phyloP scores from a whole-genome alignment of 2,797 vertebrate genomes.

The Danio choprae region DNA sequence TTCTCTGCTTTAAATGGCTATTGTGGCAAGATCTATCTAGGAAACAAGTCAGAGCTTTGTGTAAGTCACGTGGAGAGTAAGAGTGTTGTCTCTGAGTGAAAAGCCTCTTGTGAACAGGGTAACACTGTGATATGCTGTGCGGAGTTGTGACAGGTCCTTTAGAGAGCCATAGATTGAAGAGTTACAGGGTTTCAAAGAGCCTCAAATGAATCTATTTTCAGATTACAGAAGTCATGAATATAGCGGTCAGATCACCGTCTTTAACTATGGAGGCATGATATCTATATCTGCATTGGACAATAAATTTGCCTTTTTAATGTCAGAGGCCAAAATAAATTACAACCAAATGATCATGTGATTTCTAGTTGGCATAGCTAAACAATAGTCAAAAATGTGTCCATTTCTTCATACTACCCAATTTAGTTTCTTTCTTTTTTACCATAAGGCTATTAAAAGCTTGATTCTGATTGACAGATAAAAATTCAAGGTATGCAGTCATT shows the following conservation, averaged over 20 bases:
- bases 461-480: no score
- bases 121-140: slow-evolving; percentile 49
- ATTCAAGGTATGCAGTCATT: no score
- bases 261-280: background rate
- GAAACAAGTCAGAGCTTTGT: slow-evolving; percentile 53
- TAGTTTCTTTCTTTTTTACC: background rate
- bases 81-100: slow-evolving; percentile 49
- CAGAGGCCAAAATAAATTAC: background rate
- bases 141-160: slow-evolving; percentile 49
- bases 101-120: slow-evolving; percentile 48
- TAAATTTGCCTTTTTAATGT: background rate
- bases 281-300: background rate
- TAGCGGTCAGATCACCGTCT: background rate
- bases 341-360: background rate
- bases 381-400: no score
- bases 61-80: slow-evolving; percentile 30
- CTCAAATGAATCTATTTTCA: background rate
- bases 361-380: background rate
- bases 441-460: no score
- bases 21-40: slow-evolving; percentile 39
- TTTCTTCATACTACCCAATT: background rate
- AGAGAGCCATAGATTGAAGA: slow-evolving; percentile 32
- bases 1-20: slow-evolving; percentile 28
- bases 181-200: slow-evolving; percentile 24
- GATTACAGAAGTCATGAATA: background rate